Base-by-base conservation (phyloP, 2,113 vertebrate genomes). In the Hydrochoerus hydrochaeris region DNA sequence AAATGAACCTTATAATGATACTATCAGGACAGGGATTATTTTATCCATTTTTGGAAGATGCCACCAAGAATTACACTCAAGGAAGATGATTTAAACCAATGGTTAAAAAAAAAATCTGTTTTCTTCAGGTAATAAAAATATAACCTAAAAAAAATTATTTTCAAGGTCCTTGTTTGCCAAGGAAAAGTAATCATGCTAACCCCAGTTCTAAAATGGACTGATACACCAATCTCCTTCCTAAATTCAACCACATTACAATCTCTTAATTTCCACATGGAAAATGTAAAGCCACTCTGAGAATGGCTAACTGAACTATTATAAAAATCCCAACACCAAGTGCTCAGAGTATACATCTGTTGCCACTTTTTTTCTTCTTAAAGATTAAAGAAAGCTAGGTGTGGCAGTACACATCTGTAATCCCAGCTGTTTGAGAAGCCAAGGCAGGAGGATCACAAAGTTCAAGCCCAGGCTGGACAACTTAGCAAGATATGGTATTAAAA, bases 121-220 rank as follows among this genome's bases (percentile, higher is more conserved):
- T 87, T 54, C 67, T 85, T 90, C 14, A 16, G 35, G 22, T 85
- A 85, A 69, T 90, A 91, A 89, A 65, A 49, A 80, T 81, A 96
- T 41, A 19, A 52, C 38, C 60, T 71, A 52, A 89, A 83, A 77
- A 85, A 78, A 26, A 82, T n/a, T 92, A 60, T 65, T 96, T 88
- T 92, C 86, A 46, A 89, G 69, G 90, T 73, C 41, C n/a, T 54
- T 32, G 1, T 88, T 46, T 19, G 7, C n/a, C 13, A 75, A 94
- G 38, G 44, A 85, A 73, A 8, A 78, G 65, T 63, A 62, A 65
- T 85, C 24, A 0, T 60, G 13, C 0, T 4, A 17, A 46, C 24
- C 30, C 8, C 16, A 78, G 35, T 52, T 94, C 81, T 22, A 73
- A 93, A 90, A 81, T 35, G 28, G 16, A 67, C 91, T 89, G 41